Evolutionary conservation across 1,140 invertebrate species (phyloP).

Genomic region (Zaprionus tsacasi): DNA sequence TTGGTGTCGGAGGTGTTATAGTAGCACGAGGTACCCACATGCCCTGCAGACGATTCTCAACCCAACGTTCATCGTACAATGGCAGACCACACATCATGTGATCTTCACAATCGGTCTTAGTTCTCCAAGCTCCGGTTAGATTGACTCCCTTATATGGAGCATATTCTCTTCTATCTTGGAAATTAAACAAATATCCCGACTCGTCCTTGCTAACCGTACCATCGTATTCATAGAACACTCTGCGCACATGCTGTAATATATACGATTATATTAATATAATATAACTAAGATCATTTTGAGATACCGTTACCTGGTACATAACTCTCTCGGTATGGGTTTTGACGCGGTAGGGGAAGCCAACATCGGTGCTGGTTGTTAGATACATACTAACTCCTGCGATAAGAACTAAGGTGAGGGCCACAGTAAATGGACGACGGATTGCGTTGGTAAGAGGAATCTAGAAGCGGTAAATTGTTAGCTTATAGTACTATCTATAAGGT

Average conservation of each 20-base stretch:
- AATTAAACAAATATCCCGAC: conserved; percentile 89
- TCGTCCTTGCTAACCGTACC: conserved; percentile 85
- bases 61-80: conserved; percentile 86
- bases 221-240: conserved; percentile 86
- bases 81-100: conserved; percentile 90
- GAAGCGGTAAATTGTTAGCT: not conserved
- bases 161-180: conserved; percentile 89
- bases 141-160: conserved; percentile 84
- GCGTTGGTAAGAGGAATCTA: conserved; percentile 43
- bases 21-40: conserved; percentile 40
- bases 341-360: conserved; percentile 90
- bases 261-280: no score
- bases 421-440: conserved; percentile 38
- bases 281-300: conserved; percentile 53
- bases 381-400: conserved; percentile 85
- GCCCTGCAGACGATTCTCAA: conserved; percentile 18
- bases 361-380: conserved; percentile 86
- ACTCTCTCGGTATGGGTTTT: conserved; percentile 88
- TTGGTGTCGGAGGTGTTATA: conserved; percentile 3
- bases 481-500: not conserved
- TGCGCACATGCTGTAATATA: conserved; percentile 85
- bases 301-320: conserved; percentile 85
- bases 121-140: conserved; percentile 85
- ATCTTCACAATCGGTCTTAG: conserved; percentile 86
- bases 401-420: conserved; percentile 78